A percentile compares a stretch with the other conserved stretches of the same genome.
Conservation (phyloP, 2,888 invertebrate species). For the Pimpla rufipes region DNA sequence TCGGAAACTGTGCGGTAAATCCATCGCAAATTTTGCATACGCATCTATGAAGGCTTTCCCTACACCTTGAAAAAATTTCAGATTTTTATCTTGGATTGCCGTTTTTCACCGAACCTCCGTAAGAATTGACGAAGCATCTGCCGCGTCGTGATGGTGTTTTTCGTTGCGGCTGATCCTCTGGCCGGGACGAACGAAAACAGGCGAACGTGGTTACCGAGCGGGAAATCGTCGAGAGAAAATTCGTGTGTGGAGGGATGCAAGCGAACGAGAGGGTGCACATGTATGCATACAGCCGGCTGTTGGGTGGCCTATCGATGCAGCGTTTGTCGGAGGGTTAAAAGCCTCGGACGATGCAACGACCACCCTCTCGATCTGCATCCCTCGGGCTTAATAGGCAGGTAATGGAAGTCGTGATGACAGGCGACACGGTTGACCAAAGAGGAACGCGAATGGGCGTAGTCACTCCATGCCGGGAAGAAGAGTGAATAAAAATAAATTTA, state of each 20-base stretch:
- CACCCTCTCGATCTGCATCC: conserved; percentile 50
- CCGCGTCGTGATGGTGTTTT: background rate
- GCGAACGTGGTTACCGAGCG: background rate
- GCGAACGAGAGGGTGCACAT: conserved; percentile 26
- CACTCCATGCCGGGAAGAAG: background rate
- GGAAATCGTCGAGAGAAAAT: conserved; percentile 37
- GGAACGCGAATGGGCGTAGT: conserved; percentile 26
- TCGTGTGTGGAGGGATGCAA: background rate
- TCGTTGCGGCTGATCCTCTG: background rate
- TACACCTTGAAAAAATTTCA: too few relatives aligned
- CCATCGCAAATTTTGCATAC: too few relatives aligned
- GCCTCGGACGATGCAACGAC: conserved; percentile 69
- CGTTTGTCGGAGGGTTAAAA: conserved; percentile 54
- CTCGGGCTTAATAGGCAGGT: conserved; percentile 80
- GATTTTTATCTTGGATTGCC: too few relatives aligned
- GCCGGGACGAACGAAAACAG: background rate
- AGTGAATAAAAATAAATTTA: background rate
- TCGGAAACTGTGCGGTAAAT: too few relatives aligned
- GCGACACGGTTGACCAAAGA: conserved; percentile 61
- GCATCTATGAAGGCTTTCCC: too few relatives aligned
- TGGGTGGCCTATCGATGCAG: conserved; percentile 55
- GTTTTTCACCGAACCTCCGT: too few relatives aligned
- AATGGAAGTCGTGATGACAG: conserved; percentile 81
- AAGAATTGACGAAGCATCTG: too few relatives aligned
- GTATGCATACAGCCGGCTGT: conserved; percentile 48